phyloP scores from a whole-genome alignment of 2,888 invertebrate species.

The Lasioglossum figueresi region DNA sequence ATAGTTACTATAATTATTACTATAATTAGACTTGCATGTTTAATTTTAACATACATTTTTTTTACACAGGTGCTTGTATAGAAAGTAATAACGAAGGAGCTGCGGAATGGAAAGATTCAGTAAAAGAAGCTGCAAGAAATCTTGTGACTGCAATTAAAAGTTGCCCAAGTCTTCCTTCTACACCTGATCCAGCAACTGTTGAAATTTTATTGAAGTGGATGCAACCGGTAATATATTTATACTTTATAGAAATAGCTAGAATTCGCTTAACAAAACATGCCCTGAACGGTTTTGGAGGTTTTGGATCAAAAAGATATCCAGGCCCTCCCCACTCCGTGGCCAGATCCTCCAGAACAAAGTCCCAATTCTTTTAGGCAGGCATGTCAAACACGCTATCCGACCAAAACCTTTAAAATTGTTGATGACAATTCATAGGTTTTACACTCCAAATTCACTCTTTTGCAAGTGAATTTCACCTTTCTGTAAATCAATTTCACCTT shows the following conservation, averaged over 20 bases:
- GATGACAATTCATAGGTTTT: no score
- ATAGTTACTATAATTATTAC: no score
- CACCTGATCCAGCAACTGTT: conserved; percentile 88
- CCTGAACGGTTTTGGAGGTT: not conserved
- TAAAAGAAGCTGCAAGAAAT: conserved; percentile 87
- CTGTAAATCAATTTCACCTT: no score
- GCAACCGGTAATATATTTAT: conserved; percentile 83
- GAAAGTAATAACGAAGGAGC: conserved; percentile 73
- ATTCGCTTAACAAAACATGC: not conserved
- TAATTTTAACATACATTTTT: not conserved
- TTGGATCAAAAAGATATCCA: not conserved
- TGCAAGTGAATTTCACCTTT: no score
- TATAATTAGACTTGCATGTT: not conserved
- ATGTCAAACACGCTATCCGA: no score
- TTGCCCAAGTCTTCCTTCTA: conserved; percentile 87
- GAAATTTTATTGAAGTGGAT: conserved; percentile 89
- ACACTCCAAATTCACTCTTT: no score
- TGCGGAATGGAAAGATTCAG: conserved; percentile 80
- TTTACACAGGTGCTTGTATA: conserved; percentile 65
- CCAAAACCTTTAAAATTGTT: no score
- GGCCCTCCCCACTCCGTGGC: not conserved
- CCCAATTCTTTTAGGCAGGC: not conserved
- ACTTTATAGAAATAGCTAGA: not conserved
- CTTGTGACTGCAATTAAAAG: conserved; percentile 88
- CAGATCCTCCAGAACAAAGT: not conserved